These are phyloP conservation scores for Drosophila cyrtoloma DNA, from an alignment of 2,888 invertebrate genomes.

Conservation along the genomic window DNA sequence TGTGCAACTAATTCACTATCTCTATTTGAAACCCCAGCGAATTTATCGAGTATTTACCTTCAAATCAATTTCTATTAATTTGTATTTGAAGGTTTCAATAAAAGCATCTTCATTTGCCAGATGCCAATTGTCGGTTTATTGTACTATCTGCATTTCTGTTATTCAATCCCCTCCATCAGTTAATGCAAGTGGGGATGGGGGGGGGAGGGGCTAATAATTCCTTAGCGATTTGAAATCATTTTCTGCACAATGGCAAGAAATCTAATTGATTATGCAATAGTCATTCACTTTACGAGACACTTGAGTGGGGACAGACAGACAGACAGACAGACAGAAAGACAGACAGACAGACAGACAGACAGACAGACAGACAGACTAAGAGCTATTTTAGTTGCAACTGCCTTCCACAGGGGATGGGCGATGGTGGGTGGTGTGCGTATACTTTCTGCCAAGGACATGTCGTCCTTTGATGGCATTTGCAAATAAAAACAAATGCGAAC, in stretches of 20 bases:
- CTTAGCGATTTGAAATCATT: background rate
- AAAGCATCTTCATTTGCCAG: background rate
- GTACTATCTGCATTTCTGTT: background rate
- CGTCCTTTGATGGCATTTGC: conserved; percentile 63
- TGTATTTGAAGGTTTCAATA: background rate
- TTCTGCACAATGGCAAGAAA: conserved; percentile 6
- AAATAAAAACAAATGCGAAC: conserved; percentile 67
- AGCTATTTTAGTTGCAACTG: conserved; percentile 34
- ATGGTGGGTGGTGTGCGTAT: background rate
- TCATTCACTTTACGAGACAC: conserved; percentile 42
- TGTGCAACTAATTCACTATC: background rate
- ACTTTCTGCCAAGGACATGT: conserved; percentile 43
- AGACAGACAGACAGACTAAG: conserved; percentile 12
- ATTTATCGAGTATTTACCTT: background rate
- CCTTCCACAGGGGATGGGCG: background rate
- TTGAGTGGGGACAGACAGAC: background rate
- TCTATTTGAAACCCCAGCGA: background rate
- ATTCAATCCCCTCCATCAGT: background rate
- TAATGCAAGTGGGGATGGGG: no score
- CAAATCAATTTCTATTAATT: background rate
- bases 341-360: background rate
- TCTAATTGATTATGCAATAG: conserved; percentile 57
- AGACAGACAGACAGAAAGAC: background rate
- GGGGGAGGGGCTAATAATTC: background rate
- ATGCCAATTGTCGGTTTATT: background rate